Base-by-base conservation (phyloP, 2,113 vertebrate genomes). In the Nettapus auritus region DNA sequence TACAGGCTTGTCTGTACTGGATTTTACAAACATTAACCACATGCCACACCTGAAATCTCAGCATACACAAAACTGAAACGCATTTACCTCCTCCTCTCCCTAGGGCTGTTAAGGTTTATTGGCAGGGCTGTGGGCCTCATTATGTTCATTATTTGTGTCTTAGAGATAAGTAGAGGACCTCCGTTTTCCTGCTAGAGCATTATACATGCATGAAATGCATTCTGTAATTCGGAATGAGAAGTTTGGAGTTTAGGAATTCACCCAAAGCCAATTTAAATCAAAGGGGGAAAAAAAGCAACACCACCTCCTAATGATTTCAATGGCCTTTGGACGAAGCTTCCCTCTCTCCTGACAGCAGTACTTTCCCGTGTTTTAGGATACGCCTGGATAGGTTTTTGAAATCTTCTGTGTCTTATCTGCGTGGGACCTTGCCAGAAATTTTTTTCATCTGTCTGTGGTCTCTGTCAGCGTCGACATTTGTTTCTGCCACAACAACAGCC, bases 1-100 rank as follows among this genome's bases (percentile, higher is more conserved):
- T 23, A 53, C 81, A 73, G 92, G 77, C 96, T 93, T 96, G 93
- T 95, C 94, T 93, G 78, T 57, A 96, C 93, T 95, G 81, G 93
- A 87, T 88, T 95, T 70, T 89, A 74, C 88, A 90, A 89, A 22
- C 6, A 25, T 75, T 90, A 93, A 92, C 83, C 64, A 52, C 76
- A 78, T 66, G 91, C 94, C 95, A 93, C 93, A 90, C 93, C 96
- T 96, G 92, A 96, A 96, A 94, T 90, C 86, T 75, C 94, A 66
- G 88, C 67, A 33, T 20, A 60, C 71, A 62, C 77, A 76, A 36
- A 92, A 76, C 90, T 89, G 86, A 92, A 84, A 69, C 71, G 86
- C 66, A 25, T 48, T 93, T 85, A 92, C 92, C 94, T 84, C 52
- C 90, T 82, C 88, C 40, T 66, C 55, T 95, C 93, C 95, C 91